phyloP scores from a whole-genome alignment of 2,113 vertebrate genomes.

The Scomber colias region DNA sequence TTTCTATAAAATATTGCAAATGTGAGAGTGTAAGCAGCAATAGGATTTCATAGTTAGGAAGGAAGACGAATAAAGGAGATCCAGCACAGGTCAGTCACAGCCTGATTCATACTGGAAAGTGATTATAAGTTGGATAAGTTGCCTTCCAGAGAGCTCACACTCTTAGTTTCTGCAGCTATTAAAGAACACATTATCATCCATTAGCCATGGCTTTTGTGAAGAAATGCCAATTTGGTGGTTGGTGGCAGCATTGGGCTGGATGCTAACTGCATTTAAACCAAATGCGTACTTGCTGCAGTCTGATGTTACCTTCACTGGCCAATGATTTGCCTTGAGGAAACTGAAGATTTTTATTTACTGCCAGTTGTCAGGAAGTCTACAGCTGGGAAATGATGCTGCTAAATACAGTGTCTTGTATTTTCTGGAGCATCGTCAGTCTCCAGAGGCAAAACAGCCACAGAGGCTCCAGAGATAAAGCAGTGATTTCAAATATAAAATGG shows the following conservation, averaged over 20 bases:
- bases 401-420: conserved; percentile 2
- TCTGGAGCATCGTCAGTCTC: neutral
- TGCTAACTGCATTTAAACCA: conserved; percentile 51
- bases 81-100: neutral
- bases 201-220: conserved; percentile 7
- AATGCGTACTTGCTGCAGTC: conserved; percentile 51
- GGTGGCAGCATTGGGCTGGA: neutral
- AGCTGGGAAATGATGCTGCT: conserved; percentile 45
- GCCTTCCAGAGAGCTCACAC: neutral
- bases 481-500: neutral
- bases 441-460: neutral
- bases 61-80: neutral
- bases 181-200: neutral
- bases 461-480: neutral
- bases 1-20: neutral
- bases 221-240: conserved; percentile 20
- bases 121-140: neutral
- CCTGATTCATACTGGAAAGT: neutral
- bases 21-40: neutral
- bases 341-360: conserved; percentile 41
- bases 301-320: conserved; percentile 31
- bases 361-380: conserved; percentile 34
- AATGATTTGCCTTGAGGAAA: conserved; percentile 43
- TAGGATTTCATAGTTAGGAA: conserved; percentile 1
- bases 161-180: conserved; percentile 21